Conservation (phyloP, 2,113 vertebrate genomes). For the Alaudala cheleensis region DNA sequence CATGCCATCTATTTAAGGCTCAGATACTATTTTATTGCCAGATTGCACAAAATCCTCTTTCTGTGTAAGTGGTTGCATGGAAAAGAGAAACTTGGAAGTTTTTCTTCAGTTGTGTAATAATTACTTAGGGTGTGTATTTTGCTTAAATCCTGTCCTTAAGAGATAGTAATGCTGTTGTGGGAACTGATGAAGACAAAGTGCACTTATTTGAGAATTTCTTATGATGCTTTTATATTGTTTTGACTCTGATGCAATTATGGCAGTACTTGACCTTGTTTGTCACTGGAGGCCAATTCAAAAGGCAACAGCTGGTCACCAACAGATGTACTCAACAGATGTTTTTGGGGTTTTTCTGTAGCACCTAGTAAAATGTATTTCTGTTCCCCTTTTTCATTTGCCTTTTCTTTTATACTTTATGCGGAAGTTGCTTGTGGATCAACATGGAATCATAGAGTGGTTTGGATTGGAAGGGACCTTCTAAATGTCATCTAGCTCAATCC, state of each 20-base stretch:
- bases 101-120: background rate
- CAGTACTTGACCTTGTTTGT: background rate
- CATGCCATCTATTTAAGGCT: background rate
- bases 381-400: background rate
- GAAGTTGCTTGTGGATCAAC: background rate
- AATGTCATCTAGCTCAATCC: background rate
- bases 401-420: background rate
- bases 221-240: background rate
- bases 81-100: background rate
- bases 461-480: background rate
- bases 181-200: background rate
- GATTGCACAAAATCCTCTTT: background rate
- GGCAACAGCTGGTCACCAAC: background rate
- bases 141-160: background rate
- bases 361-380: background rate
- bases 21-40: background rate
- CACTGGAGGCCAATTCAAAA: background rate
- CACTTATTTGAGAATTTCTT: background rate
- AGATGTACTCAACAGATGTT: background rate
- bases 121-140: background rate
- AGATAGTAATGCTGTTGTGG: background rate
- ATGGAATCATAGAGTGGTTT: background rate
- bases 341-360: background rate
- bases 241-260: background rate
- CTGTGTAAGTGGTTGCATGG: background rate